These are phyloP conservation scores for Aculops lycopersici DNA, from an alignment of 1,140 invertebrate genomes.

Conservation along the genomic window DNA sequence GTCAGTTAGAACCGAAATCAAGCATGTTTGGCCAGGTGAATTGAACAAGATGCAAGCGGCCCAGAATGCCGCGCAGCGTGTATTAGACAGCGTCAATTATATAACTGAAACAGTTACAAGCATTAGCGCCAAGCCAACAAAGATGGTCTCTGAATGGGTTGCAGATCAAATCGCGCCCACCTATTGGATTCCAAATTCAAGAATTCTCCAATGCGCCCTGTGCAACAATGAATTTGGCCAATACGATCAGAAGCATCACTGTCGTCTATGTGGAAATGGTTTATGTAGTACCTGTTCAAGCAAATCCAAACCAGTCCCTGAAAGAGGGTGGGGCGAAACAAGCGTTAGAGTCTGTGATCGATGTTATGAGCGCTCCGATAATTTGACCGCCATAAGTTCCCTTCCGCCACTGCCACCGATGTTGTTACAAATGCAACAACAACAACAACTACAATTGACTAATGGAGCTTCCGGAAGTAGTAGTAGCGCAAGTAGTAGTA, in stretches of 20 bases:
- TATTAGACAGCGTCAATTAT: conserved; percentile 36
- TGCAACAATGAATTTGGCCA: conserved; percentile 22
- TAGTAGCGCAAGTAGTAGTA: too few species aligned
- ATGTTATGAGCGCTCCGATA: conserved; percentile 16
- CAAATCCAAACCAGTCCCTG: conserved; percentile 25
- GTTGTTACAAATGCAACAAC: too few species aligned
- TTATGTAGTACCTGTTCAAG: conserved; percentile 31
- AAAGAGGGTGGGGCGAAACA: conserved; percentile 24
- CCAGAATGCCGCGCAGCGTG: conserved; percentile 34
- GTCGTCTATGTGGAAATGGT: conserved; percentile 36
- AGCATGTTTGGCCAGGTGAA: conserved; percentile 38
- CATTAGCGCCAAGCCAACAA: conserved; percentile 33
- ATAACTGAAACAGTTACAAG: conserved; percentile 32
- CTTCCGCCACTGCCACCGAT: background rate
- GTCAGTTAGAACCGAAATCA: conserved; percentile 29
- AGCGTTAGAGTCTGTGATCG: conserved; percentile 33
- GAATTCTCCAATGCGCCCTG: conserved; percentile 31
- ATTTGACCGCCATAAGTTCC: background rate
- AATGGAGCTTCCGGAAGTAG: too few species aligned
- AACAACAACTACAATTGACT: too few species aligned
- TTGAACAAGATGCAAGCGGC: conserved; percentile 14
- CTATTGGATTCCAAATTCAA: conserved; percentile 44
- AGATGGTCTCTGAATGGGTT: conserved; percentile 31
- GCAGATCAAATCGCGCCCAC: conserved; percentile 40
- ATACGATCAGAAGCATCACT: conserved; percentile 33